phyloP scores from a whole-genome alignment of 2,113 vertebrate genomes.

The Spermophilus dauricus region DNA sequence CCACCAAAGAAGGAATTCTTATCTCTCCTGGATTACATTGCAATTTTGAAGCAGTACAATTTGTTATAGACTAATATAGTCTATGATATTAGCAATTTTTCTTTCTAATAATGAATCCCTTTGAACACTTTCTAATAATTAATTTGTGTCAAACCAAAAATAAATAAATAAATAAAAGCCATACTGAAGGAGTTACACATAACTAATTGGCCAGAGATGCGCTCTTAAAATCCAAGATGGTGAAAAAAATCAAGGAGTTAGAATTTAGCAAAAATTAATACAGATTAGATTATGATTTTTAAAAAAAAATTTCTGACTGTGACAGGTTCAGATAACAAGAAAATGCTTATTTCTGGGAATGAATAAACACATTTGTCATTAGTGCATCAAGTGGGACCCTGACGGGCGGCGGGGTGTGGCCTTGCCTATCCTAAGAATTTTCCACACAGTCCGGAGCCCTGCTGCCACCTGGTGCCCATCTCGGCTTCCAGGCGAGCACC shows the following conservation, averaged over 20 bases:
- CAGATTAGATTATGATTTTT: neutral
- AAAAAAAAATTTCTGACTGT: neutral
- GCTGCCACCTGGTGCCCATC: slow-evolving; percentile 75
- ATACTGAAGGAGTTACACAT: neutral
- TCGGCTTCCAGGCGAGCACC: neutral
- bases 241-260: neutral
- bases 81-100: neutral
- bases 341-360: slow-evolving; percentile 16
- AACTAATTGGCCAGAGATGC: neutral
- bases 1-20: slow-evolving; percentile 13
- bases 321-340: neutral
- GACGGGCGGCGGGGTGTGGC: neutral
- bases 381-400: neutral
- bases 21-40: neutral
- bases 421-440: neutral
- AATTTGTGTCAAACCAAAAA: neutral
- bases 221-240: neutral
- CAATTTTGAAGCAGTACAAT: neutral
- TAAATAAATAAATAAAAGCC: neutral
- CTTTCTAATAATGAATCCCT: too few species aligned
- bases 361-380: neutral
- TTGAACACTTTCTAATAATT: neutral
- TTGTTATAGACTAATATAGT: neutral
- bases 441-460: neutral
- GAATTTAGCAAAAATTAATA: slow-evolving; percentile 15